Percentiles rank a stretch among this genome's conserved stretches.
These are phyloP conservation scores for Leptosomus discolor DNA, from an alignment of 2,113 vertebrate species.

Conservation along the genomic window DNA sequence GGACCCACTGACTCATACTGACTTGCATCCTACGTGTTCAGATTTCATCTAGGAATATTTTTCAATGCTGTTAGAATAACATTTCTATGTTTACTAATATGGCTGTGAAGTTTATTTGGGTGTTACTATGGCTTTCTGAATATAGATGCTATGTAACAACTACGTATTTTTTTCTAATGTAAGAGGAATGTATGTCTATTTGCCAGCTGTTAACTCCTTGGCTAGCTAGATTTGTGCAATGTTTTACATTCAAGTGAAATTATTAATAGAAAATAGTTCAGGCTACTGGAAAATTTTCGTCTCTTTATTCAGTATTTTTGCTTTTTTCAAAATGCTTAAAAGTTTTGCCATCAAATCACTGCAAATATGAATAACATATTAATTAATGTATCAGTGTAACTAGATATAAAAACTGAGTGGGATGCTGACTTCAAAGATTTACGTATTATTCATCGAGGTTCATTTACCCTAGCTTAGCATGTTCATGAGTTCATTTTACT, in stretches of 20 bases:
- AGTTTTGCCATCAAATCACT: background rate
- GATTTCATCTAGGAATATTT: background rate
- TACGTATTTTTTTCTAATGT: background rate
- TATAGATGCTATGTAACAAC: background rate
- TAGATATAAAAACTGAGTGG: background rate
- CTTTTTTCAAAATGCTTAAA: background rate
- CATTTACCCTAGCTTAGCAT: background rate
- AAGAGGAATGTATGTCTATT: background rate
- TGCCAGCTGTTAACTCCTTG: constrained; percentile 36
- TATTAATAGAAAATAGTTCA: constrained; percentile 9
- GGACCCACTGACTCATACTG: background rate
- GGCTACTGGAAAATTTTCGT: background rate
- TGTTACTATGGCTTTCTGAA: constrained; percentile 37
- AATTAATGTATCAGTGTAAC: background rate
- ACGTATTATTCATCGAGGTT: background rate
- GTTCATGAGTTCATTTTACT: background rate
- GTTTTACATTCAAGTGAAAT: constrained; percentile 32
- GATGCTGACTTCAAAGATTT: background rate
- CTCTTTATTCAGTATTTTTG: background rate
- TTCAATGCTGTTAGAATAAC: background rate
- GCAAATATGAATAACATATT: background rate
- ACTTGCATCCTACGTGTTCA: background rate
- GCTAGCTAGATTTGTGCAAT: background rate
- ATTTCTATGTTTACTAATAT: background rate
- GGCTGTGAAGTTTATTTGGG: background rate